Percentiles rank a stretch among this genome's conserved stretches.
Evolutionary conservation across 1,140 invertebrate species (phyloP).

Genomic region (Megalopta genalis): DNA sequence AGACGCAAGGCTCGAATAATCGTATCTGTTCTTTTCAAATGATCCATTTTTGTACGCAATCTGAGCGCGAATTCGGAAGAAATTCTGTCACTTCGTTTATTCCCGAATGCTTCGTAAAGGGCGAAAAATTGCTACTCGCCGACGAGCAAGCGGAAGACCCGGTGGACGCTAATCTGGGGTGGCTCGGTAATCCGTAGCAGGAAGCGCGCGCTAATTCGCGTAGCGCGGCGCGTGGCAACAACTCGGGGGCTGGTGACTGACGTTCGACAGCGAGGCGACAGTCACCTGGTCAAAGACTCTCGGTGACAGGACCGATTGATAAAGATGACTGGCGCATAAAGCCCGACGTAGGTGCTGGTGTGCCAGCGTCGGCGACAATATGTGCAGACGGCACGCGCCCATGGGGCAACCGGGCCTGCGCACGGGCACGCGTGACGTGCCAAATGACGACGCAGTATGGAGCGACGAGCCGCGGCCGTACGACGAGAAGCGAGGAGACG

Average conservation of each 20-base stretch:
- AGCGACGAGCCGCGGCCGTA: conserved; percentile 39
- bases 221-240: neutral
- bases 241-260: neutral
- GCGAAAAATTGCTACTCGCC: too few relatives aligned
- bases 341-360: neutral
- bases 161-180: neutral
- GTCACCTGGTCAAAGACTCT: neutral
- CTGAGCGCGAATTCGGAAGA: too few relatives aligned
- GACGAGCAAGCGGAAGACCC: too few relatives aligned
- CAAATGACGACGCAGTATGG: conserved; percentile 51
- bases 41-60: too few relatives aligned
- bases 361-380: neutral
- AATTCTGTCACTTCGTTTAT: too few relatives aligned
- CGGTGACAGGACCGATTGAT: conserved; percentile 10
- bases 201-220: neutral
- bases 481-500: conserved; percentile 34
- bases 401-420: conserved; percentile 16
- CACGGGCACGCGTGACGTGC: conserved; percentile 49
- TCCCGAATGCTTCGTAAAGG: neutral
- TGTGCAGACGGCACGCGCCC: conserved; percentile 41
- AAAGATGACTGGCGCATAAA: conserved; percentile 15
- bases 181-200: too few relatives aligned
- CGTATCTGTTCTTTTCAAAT: too few relatives aligned
- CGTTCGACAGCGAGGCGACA: neutral
- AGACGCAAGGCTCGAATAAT: too few relatives aligned